A percentile compares a stretch with the other conserved stretches of the same genome.
These are phyloP conservation scores for Lymantria dispar DNA, from an alignment of 2,888 invertebrate species.

Conservation along the genomic window DNA sequence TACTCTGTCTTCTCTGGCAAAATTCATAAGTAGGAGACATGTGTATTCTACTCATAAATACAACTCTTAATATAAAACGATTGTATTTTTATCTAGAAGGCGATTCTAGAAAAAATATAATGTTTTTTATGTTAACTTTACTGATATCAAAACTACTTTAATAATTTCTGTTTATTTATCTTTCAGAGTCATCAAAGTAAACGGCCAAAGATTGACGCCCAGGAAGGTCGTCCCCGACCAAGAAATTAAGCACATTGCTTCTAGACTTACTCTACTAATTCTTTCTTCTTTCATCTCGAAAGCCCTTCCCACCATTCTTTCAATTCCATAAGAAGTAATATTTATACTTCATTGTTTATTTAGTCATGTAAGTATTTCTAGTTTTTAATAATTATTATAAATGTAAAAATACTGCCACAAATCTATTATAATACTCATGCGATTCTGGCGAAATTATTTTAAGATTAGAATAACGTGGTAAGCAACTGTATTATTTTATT, in stretches of 20 bases:
- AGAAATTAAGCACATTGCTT: constrained; percentile 51
- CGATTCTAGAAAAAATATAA: too few species aligned
- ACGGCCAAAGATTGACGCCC: constrained; percentile 46
- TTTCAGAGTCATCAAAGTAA: constrained; percentile 54
- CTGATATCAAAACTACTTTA: neutral
- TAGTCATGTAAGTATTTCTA: constrained; percentile 46
- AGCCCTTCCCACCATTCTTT: constrained; percentile 42
- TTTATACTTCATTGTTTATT: constrained; percentile 40
- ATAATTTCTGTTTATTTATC: constrained; percentile 1
- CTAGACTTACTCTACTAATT: constrained; percentile 29
- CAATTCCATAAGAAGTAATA: constrained; percentile 34
- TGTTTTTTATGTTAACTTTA: too few species aligned
- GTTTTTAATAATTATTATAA: constrained; percentile 25
- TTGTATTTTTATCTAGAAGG: too few species aligned
- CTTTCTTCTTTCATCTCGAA: constrained; percentile 24
- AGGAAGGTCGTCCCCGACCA: constrained; percentile 51
- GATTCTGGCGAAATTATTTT: constrained; percentile 15
- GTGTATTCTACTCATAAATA: too few species aligned
- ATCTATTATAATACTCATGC: constrained; percentile 32
- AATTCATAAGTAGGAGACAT: too few species aligned
- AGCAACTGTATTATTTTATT: neutral
- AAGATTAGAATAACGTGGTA: constrained; percentile 8
- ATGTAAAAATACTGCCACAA: constrained; percentile 37
- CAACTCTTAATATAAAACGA: too few species aligned
- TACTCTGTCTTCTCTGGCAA: too few species aligned